phyloP scores from a whole-genome alignment of 2,888 invertebrate species.

The Vannuccia rotundouncinata region DNA sequence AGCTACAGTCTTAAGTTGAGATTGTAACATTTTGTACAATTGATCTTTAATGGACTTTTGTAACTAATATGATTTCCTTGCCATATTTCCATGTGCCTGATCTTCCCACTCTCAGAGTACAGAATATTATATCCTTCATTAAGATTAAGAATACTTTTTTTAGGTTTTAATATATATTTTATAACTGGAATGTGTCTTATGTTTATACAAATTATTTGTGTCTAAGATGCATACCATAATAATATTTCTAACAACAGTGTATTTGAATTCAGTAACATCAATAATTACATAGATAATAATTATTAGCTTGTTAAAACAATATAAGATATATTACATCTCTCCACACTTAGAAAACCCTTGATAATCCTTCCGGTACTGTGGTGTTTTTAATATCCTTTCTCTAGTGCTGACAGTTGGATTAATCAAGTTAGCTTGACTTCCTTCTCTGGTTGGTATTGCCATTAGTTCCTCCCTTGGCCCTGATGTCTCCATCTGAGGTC shows the following conservation, averaged over 20 bases:
- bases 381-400: not conserved
- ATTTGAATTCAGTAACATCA: not conserved
- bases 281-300: not conserved
- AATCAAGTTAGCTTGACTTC: not conserved
- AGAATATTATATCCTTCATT: too few relatives aligned
- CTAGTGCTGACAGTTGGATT: not conserved
- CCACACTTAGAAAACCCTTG: not conserved
- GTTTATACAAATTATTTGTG: too few relatives aligned
- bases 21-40: too few relatives aligned
- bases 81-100: too few relatives aligned
- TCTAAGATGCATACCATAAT: slow-evolving; percentile 15
- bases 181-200: too few relatives aligned
- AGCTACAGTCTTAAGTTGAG: too few relatives aligned
- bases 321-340: slow-evolving; percentile 2
- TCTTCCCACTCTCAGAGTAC: too few relatives aligned
- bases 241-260: slow-evolving; percentile 1
- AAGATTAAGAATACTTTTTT: too few relatives aligned
- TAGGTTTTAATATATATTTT: too few relatives aligned
- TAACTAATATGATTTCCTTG: too few relatives aligned
- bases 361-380: not conserved
- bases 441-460: not conserved
- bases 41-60: too few relatives aligned
- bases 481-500: not conserved
- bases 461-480: not conserved
- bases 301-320: slow-evolving; percentile 8